Evolutionary conservation across 2,888 invertebrate genomes (phyloP).

Genomic region (Himalopsyche japonica): DNA sequence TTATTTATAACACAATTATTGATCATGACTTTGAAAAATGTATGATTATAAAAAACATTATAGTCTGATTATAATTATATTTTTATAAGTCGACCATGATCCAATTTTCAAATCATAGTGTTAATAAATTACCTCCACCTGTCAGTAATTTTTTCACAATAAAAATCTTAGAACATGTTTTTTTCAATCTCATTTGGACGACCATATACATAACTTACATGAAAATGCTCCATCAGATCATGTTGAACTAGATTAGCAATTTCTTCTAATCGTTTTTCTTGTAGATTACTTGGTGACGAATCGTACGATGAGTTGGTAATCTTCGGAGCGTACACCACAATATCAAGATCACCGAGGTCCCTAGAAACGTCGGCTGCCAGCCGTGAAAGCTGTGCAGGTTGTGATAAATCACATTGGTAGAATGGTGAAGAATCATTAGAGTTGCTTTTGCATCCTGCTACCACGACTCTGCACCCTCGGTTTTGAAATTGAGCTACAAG

Average conservation of each 20-base stretch:
- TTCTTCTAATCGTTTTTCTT: constrained; percentile 25
- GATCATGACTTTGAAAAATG: too few species aligned
- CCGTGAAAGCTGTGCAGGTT: background rate
- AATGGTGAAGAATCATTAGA: background rate
- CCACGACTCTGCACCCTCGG: constrained; percentile 22
- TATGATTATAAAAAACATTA: too few species aligned
- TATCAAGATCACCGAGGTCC: constrained; percentile 23
- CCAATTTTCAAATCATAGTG: too few species aligned
- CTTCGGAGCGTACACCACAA: constrained; percentile 22
- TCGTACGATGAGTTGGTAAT: background rate
- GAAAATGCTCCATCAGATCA: constrained; percentile 30
- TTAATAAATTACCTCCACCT: too few species aligned
- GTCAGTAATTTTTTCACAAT: too few species aligned
- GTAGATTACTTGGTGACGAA: background rate
- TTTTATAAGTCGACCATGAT: too few species aligned
- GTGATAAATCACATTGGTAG: constrained; percentile 8
- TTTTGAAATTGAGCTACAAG: constrained; percentile 20
- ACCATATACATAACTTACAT: constrained; percentile 26
- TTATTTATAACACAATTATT: too few species aligned
- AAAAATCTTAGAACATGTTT: too few species aligned
- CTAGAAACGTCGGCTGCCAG: constrained; percentile 14
- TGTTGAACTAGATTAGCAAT: constrained; percentile 28
- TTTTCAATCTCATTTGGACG: too few species aligned
- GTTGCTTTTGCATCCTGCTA: background rate
- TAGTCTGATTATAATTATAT: too few species aligned